Percentiles rank a stretch among this genome's conserved stretches.
Conservation (phyloP, 2,113 vertebrate species). For the Clarias magur region DNA sequence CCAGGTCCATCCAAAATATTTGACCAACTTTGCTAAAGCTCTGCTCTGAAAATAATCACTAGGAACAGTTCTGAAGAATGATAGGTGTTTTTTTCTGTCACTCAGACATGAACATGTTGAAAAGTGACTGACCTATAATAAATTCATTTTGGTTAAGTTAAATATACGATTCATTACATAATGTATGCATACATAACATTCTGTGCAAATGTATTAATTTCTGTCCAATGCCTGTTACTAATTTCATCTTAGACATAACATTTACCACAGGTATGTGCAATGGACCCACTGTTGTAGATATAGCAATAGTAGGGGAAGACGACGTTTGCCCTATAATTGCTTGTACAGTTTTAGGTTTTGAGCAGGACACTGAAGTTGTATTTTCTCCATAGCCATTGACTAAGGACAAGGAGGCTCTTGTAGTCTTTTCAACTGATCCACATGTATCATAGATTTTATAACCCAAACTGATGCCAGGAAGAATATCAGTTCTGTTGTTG, state of each 20-base stretch:
- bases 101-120: slow-evolving; percentile 75
- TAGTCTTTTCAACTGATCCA: too few species aligned
- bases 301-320: too few species aligned
- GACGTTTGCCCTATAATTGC: too few species aligned
- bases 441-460: slow-evolving; percentile 60
- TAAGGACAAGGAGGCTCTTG: too few species aligned
- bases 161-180: not conserved
- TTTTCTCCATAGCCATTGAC: too few species aligned
- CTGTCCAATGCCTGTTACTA: not conserved
- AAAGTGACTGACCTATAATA: slow-evolving; percentile 74
- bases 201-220: not conserved
- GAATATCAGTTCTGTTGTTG: slow-evolving; percentile 57
- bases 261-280: slow-evolving; percentile 57
- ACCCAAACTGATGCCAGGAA: slow-evolving; percentile 57
- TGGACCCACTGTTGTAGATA: slow-evolving; percentile 55
- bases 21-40: too few species aligned
- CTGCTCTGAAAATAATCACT: too few species aligned
- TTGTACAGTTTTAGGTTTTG: too few species aligned
- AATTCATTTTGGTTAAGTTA: not conserved
- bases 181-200: too few species aligned
- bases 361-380: too few species aligned
- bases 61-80: not conserved
- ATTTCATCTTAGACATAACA: not conserved
- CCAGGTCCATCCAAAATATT: too few species aligned
- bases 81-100: slow-evolving; percentile 64